Evolutionary conservation across 2,888 invertebrate genomes (phyloP).

Genomic region (Isoperla grammatica): DNA sequence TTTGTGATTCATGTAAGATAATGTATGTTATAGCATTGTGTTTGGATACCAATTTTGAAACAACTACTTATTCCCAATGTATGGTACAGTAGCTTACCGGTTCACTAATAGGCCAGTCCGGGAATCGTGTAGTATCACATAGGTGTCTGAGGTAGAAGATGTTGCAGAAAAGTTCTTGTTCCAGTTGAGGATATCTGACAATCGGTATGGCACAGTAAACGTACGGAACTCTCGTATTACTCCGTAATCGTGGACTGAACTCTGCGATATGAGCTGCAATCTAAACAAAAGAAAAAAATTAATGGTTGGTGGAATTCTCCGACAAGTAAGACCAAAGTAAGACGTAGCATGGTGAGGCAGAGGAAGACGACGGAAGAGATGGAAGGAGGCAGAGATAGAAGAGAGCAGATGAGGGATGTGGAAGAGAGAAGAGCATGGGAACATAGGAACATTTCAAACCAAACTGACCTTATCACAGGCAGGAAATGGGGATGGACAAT

Average conservation of each 20-base stretch:
- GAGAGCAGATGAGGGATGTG: too few relatives aligned
- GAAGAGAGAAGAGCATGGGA: too few relatives aligned
- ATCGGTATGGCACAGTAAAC: constrained; percentile 94
- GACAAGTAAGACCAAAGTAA: too few relatives aligned
- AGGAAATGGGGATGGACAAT: too few relatives aligned
- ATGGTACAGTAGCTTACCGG: constrained; percentile 62
- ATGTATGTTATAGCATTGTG: background rate
- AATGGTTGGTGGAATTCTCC: too few relatives aligned
- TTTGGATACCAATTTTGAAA: constrained; percentile 3
- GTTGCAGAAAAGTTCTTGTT: constrained; percentile 95
- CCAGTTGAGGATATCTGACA: constrained; percentile 88
- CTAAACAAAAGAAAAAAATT: too few relatives aligned
- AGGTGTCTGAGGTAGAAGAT: constrained; percentile 96
- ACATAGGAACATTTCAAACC: too few relatives aligned
- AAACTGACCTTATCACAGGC: too few relatives aligned
- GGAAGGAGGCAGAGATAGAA: too few relatives aligned
- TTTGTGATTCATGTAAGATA: too few relatives aligned
- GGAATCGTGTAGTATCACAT: constrained; percentile 82
- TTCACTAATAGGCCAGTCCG: constrained; percentile 95
- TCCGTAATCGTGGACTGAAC: constrained; percentile 89
- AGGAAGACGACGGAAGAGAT: too few relatives aligned
- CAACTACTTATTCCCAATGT: constrained; percentile 16
- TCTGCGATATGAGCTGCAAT: constrained; percentile 91
- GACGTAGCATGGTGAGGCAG: too few relatives aligned
- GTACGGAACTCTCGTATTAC: constrained; percentile 92